Base-by-base conservation (phyloP, 2,888 invertebrate species). In the Tridacna gigas region DNA sequence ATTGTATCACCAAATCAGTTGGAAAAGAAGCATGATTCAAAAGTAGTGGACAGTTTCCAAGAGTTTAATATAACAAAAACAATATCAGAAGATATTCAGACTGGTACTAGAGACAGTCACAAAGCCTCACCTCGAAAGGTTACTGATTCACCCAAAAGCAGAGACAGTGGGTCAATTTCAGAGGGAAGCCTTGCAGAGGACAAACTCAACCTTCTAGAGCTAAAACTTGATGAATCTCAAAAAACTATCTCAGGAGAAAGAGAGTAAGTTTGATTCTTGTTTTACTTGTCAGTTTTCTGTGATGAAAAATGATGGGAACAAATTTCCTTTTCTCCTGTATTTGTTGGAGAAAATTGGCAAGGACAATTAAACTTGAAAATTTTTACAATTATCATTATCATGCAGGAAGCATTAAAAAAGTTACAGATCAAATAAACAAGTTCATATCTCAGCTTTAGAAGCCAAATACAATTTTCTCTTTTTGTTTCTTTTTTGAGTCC, bases 151-250 rank as follows among this genome's bases (percentile, higher is more conserved):
- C 37, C 77, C 28, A 48, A 26, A 28, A 12, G 51, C 11, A 66
- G 26, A 48, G 65, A 77, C 9, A 51, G 56, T 18, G 73, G 47
- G 2, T n/a, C 26, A 22, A 20, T 15, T 3, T 73, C 71, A 5
- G 87, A 88, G n/a, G 88, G 82, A 15, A 86, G 81, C 66, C 73
- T 89, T 28, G 86, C 90, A 2, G 92, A 93, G 71, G 93, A 94
- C 48, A 92, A 91, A 80, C 76, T 93, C 9, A 87, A 91, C 0
- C 85, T 92, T 82, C 86, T 97, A 66, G 97, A 97, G 92, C 94
- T 97, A 82, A 96, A 97, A 89, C 93, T 97, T 48, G 97, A 97
- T 82, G 97, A 97, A 93, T 96, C 97, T 3, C 96, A 96, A 20
- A 97, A 97, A 94, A 97, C 97, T 0, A 95, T 97, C 74, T 96